A percentile compares a stretch with the other conserved stretches of the same genome.
Evolutionary conservation across 2,113 vertebrate species (phyloP).

Genomic region (Myocastor coypus): DNA sequence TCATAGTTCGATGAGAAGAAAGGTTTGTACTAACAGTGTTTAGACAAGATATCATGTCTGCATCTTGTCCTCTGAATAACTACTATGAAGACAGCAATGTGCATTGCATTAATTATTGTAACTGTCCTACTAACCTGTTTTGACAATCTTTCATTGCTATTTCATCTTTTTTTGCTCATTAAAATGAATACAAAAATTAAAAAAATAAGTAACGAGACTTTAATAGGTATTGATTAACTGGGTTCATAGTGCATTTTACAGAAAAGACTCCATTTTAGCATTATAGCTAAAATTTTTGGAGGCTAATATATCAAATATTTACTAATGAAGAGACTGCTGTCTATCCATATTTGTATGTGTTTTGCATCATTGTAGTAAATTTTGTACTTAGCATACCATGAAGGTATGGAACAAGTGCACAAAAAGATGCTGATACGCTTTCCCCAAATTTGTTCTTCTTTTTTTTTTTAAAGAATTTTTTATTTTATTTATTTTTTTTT

Average conservation of each 20-base stretch:
- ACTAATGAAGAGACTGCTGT: background rate
- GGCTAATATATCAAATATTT: background rate
- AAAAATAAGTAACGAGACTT: background rate
- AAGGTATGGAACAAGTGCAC: background rate
- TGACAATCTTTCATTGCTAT: too few relatives aligned
- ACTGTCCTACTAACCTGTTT: too few relatives aligned
- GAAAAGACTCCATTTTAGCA: background rate
- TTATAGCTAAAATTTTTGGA: background rate
- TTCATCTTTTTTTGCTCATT: too few relatives aligned
- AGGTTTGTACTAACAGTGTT: too few relatives aligned
- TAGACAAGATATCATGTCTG: too few relatives aligned
- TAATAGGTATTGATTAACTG: background rate
- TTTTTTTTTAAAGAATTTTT: too few relatives aligned
- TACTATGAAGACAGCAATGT: too few relatives aligned
- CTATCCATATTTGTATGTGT: background rate
- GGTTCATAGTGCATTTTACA: background rate
- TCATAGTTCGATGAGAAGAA: too few relatives aligned
- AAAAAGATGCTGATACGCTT: background rate
- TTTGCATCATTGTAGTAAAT: background rate
- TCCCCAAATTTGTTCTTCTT: background rate
- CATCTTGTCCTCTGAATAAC: too few relatives aligned
- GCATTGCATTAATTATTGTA: too few relatives aligned
- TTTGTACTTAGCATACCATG: background rate
- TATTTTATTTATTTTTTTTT: too few relatives aligned
- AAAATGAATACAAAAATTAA: too few relatives aligned